These are phyloP conservation scores for Bombus confusus DNA, from an alignment of 1,140 invertebrate species.

Conservation along the genomic window DNA sequence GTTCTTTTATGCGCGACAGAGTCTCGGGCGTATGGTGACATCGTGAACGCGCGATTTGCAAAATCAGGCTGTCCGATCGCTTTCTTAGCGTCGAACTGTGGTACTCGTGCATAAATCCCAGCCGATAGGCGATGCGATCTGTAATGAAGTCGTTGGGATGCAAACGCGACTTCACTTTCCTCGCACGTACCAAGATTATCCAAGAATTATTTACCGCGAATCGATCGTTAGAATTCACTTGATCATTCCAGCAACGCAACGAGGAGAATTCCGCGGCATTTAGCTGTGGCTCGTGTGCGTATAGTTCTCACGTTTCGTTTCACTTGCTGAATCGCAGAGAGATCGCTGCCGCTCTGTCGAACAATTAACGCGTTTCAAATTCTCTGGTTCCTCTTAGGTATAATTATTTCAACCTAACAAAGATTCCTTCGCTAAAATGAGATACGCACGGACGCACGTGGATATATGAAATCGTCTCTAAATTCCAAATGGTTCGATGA, in stretches of 20 bases:
- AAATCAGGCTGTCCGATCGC: neutral
- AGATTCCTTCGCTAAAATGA: neutral
- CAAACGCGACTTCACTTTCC: constrained; percentile 56
- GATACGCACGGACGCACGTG: neutral
- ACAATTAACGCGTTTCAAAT: neutral
- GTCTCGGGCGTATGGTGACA: too few species aligned
- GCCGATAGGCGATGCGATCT: constrained; percentile 41
- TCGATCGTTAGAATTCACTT: constrained; percentile 73
- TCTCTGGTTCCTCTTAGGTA: neutral
- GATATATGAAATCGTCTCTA: neutral
- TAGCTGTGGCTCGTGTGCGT: neutral
- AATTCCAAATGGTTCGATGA: neutral
- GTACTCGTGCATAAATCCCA: constrained; percentile 30
- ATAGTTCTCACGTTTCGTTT: neutral
- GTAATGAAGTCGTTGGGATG: constrained; percentile 54
- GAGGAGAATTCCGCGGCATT: neutral
- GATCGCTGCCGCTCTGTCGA: neutral
- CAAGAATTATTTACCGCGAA: constrained; percentile 69
- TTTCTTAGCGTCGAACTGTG: neutral
- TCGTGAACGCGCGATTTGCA: constrained; percentile 1
- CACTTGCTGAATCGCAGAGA: neutral
- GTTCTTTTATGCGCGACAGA: neutral
- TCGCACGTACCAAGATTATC: constrained; percentile 68
- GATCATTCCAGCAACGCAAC: constrained; percentile 31
- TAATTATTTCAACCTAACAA: constrained; percentile 11